Evolutionary conservation across 2,888 invertebrate genomes (phyloP).

Genomic region (Blastobasis adustella): DNA sequence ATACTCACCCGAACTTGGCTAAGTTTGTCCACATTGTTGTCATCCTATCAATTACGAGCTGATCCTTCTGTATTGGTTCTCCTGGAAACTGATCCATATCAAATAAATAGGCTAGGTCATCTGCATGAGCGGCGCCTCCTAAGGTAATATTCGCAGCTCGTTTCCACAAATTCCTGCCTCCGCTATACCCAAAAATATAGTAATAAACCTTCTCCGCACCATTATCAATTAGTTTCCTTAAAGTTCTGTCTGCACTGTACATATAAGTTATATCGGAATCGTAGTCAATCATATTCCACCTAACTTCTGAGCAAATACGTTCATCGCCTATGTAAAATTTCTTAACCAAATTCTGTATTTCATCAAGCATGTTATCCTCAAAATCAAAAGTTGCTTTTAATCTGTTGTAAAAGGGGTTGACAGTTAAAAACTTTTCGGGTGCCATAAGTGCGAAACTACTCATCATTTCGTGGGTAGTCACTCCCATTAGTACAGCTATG

Average conservation of each 20-base stretch:
- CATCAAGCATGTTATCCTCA: constrained; percentile 14
- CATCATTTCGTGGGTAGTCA: constrained; percentile 21
- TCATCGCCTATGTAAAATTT: constrained; percentile 5
- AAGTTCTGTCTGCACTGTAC: constrained; percentile 7
- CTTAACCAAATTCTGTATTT: constrained; percentile 1
- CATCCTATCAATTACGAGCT: constrained; percentile 36
- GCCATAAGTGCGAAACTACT: constrained; percentile 5
- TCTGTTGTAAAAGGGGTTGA: not conserved
- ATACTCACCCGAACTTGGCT: constrained; percentile 1
- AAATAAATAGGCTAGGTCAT: constrained; percentile 46
- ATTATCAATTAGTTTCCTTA: constrained; percentile 26
- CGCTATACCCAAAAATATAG: constrained; percentile 11
- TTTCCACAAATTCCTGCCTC: constrained; percentile 27
- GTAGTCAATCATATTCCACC: not conserved
- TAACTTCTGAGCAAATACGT: not conserved
- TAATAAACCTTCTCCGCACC: constrained; percentile 13
- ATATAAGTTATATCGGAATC: constrained; percentile 2
- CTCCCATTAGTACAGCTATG: constrained; percentile 27
- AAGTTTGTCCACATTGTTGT: constrained; percentile 41
- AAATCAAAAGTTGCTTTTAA: constrained; percentile 15
- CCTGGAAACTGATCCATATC: constrained; percentile 13
- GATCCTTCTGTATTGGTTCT: constrained; percentile 24
- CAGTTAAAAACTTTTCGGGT: not conserved
- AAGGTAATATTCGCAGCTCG: constrained; percentile 15
- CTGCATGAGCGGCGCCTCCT: constrained; percentile 27